Conservation (phyloP, 2,888 invertebrate genomes). For the Tanytarsus gracilentus region DNA sequence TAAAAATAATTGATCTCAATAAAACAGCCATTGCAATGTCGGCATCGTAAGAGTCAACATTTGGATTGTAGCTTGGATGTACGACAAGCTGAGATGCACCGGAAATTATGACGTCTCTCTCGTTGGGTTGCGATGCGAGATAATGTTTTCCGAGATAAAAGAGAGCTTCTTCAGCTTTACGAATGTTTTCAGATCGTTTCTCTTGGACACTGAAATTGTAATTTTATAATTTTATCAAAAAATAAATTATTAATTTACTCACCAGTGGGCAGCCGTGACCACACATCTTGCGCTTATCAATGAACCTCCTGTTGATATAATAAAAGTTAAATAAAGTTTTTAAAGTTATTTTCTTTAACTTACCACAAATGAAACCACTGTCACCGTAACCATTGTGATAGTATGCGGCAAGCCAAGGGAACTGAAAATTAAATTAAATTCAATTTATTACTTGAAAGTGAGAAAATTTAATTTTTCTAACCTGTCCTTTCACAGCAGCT, state of each 20-base stretch:
- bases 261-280: constrained; percentile 9
- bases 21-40: constrained; percentile 48
- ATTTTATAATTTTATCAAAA: background rate
- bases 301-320: background rate
- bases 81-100: background rate
- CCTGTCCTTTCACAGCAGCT: constrained; percentile 1
- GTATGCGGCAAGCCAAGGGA: constrained; percentile 20
- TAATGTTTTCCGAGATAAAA: constrained; percentile 20
- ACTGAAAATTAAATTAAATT: too few species aligned
- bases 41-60: constrained; percentile 36
- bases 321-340: background rate
- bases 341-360: background rate
- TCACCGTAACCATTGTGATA: constrained; percentile 10
- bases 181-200: background rate
- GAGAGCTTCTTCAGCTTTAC: constrained; percentile 3
- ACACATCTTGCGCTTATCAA: background rate
- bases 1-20: constrained; percentile 42
- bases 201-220: constrained; percentile 8
- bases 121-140: background rate
- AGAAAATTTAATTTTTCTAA: too few species aligned
- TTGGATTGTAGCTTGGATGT: constrained; percentile 12
- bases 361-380: constrained; percentile 18
- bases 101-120: background rate
- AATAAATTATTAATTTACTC: background rate
- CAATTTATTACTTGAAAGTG: too few species aligned